These are phyloP conservation scores for Ceuthmochares aereus DNA, from an alignment of 2,113 vertebrate species.

Conservation along the genomic window DNA sequence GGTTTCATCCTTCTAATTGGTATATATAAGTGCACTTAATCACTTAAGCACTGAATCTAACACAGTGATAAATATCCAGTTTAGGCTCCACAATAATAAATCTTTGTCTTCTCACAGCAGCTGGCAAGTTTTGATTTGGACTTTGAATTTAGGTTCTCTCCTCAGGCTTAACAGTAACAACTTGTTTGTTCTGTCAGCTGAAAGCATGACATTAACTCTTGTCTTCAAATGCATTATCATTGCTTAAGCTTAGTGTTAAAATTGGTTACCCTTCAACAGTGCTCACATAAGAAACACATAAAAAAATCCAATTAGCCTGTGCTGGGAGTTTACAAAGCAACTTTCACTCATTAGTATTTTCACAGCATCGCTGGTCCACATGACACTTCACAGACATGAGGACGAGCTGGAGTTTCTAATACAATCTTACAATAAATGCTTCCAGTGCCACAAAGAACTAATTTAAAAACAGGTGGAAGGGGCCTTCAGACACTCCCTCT, in stretches of 20 bases:
- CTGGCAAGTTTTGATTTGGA: neutral
- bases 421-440: neutral
- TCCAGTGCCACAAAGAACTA: neutral
- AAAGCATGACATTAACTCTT: slow-evolving; percentile 29
- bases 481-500: neutral
- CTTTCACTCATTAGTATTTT: slow-evolving; percentile 49
- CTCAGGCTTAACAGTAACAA: slow-evolving; percentile 42
- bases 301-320: neutral
- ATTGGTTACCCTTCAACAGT: neutral
- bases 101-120: slow-evolving; percentile 52
- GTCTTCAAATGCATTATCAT: neutral
- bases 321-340: slow-evolving; percentile 13
- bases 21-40: slow-evolving; percentile 46
- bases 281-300: neutral
- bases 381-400: neutral
- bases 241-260: slow-evolving; percentile 48
- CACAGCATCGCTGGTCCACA: neutral
- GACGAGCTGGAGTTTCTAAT: neutral
- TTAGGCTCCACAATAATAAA: slow-evolving; percentile 49
- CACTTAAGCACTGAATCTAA: slow-evolving; percentile 4
- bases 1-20: neutral
- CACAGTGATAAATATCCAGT: slow-evolving; percentile 20
- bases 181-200: slow-evolving; percentile 40
- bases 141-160: slow-evolving; percentile 56
- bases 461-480: slow-evolving; percentile 45